Conservation (phyloP, 2,888 invertebrate genomes). For the Hermaeophaga mercurialis region DNA sequence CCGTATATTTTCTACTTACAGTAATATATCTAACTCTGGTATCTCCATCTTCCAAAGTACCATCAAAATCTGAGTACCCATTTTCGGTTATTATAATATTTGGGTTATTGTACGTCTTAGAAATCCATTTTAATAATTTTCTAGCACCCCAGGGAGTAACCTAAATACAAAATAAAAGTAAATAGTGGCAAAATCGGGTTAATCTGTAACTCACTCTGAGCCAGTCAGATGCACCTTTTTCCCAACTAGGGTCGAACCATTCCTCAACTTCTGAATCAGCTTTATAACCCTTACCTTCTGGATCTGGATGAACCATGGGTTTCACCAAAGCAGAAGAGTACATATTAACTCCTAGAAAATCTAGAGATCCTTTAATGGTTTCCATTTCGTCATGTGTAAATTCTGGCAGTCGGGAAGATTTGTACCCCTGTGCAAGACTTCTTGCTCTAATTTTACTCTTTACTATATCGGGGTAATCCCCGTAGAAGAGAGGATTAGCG, state of each 20-base stretch:
- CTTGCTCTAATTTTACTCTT: constrained; percentile 63
- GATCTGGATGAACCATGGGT: neutral
- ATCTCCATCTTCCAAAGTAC: constrained; percentile 22
- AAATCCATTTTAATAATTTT: constrained; percentile 58
- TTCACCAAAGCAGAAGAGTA: constrained; percentile 17
- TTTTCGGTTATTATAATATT: constrained; percentile 63
- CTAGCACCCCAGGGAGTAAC: constrained; percentile 63
- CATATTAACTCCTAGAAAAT: constrained; percentile 25
- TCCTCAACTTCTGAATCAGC: constrained; percentile 10
- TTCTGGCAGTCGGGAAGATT: constrained; percentile 65
- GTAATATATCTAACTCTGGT: constrained; percentile 7
- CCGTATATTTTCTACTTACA: too few species aligned
- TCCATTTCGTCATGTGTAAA: constrained; percentile 66
- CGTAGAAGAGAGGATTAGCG: constrained; percentile 65
- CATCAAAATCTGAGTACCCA: constrained; percentile 58
- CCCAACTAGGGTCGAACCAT: constrained; percentile 15
- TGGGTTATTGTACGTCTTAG: constrained; percentile 55
- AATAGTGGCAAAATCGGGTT: too few species aligned
- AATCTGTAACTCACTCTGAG: too few species aligned
- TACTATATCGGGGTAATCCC: constrained; percentile 71
- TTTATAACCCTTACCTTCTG: constrained; percentile 8
- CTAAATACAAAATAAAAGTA: constrained; percentile 42
- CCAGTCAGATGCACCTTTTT: constrained; percentile 15
- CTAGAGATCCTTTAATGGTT: constrained; percentile 63
- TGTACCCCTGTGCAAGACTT: constrained; percentile 64